A percentile compares a stretch with the other conserved stretches of the same genome.
phyloP scores from a whole-genome alignment of 2,113 vertebrate species.

The Sylvietta virens region DNA sequence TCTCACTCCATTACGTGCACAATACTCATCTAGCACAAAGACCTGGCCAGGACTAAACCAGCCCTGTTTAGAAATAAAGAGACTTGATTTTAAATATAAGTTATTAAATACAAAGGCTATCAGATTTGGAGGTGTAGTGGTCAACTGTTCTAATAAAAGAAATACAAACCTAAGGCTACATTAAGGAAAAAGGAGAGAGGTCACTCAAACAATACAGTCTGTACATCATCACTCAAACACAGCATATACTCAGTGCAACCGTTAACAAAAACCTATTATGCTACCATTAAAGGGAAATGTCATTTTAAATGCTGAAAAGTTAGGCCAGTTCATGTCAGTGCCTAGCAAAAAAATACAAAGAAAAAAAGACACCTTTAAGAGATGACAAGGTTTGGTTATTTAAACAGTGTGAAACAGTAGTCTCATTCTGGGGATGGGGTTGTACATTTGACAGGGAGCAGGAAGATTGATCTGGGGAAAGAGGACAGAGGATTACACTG shows the following conservation, averaged over 20 bases:
- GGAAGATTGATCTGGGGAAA: neutral
- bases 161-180: neutral
- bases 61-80: conserved; percentile 82
- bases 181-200: neutral
- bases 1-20: conserved; percentile 93
- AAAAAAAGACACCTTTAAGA: neutral
- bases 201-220: neutral
- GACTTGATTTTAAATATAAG: conserved; percentile 71
- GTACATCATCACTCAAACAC: neutral
- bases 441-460: neutral
- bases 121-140: conserved; percentile 17
- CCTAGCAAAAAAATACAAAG: neutral
- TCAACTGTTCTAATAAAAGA: conserved; percentile 35
- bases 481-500: neutral
- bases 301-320: neutral
- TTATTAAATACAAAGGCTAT: conserved; percentile 37
- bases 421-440: neutral
- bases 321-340: neutral
- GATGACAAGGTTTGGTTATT: conserved; percentile 1
- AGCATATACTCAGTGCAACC: neutral
- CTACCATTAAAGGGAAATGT: conserved; percentile 9
- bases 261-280: neutral
- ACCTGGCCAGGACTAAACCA: conserved; percentile 99
- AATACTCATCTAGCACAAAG: conserved; percentile 98
- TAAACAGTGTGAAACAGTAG: neutral